Conservation (phyloP, 2,113 vertebrate genomes). For the Eclectus roratus region DNA sequence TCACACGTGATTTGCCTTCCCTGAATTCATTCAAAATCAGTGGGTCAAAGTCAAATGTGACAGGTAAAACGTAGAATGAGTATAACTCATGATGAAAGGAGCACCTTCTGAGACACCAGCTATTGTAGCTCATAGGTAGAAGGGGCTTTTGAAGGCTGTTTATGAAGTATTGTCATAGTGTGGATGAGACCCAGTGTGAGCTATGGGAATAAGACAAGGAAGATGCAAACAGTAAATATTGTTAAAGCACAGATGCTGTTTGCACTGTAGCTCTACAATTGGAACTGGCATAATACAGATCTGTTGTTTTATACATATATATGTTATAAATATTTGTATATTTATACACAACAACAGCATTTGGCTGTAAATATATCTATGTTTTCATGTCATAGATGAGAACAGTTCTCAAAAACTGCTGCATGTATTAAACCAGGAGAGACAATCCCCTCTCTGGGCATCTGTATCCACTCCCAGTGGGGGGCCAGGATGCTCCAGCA, state of each 20-base stretch:
- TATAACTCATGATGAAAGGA: background rate
- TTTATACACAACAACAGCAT: background rate
- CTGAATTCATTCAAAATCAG: background rate
- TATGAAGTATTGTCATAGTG: background rate
- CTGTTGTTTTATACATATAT: background rate
- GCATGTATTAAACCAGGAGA: background rate
- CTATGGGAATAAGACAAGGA: background rate
- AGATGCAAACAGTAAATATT: background rate
- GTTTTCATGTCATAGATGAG: background rate
- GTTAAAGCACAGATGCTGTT: background rate
- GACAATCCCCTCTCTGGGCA: background rate
- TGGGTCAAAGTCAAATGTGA: background rate
- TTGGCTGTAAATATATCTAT: background rate
- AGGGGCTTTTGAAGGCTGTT: background rate
- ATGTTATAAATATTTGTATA: background rate
- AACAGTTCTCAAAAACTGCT: background rate
- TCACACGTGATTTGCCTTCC: background rate
- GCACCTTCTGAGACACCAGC: background rate
- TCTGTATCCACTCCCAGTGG: background rate
- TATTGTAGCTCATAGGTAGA: background rate
- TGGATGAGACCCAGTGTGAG: background rate
- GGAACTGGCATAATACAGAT: background rate
- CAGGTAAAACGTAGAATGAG: background rate
- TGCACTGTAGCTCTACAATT: background rate
- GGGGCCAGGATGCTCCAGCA: background rate